Percentiles rank a stretch among this genome's conserved stretches.
Conservation (phyloP, 2,113 vertebrate genomes). For the Jacana jacana region DNA sequence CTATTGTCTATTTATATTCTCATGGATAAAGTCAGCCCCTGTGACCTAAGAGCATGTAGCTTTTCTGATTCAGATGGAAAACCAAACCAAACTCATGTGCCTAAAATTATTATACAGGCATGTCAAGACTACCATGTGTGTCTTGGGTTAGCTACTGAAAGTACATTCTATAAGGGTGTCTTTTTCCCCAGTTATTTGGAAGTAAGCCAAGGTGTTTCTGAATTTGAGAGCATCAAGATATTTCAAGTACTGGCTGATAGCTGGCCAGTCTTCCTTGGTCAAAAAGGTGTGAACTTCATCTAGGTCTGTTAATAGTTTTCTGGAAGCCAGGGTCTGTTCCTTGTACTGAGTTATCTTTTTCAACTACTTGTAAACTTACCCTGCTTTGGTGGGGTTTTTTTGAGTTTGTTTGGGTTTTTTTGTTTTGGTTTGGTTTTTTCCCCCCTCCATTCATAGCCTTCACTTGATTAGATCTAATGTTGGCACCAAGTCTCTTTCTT, state of each 20-base stretch:
- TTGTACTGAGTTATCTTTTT: not conserved
- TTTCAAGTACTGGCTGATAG: not conserved
- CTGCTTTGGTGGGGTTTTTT: not conserved
- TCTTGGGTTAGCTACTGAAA: not conserved
- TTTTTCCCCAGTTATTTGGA: not conserved
- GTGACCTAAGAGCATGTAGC: not conserved
- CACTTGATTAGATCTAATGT: not conserved
- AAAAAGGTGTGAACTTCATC: not conserved
- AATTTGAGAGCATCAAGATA: not conserved
- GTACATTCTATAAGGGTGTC: not conserved
- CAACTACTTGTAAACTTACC: not conserved
- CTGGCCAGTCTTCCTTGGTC: not conserved
- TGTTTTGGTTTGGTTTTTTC: no score
- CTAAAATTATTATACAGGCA: not conserved
- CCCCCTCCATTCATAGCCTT: not conserved
- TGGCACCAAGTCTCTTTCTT: not conserved
- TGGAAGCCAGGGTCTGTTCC: not conserved
- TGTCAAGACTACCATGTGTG: not conserved
- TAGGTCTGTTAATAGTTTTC: not conserved
- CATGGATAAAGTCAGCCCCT: not conserved
- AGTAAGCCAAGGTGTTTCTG: not conserved
- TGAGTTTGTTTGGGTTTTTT: no score
- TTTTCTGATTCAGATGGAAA: not conserved
- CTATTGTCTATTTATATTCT: constrained; percentile 34
- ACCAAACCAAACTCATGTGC: not conserved